Base-by-base conservation (phyloP, 2,797 vertebrate genomes). In the Bradypodion pumilum region DNA sequence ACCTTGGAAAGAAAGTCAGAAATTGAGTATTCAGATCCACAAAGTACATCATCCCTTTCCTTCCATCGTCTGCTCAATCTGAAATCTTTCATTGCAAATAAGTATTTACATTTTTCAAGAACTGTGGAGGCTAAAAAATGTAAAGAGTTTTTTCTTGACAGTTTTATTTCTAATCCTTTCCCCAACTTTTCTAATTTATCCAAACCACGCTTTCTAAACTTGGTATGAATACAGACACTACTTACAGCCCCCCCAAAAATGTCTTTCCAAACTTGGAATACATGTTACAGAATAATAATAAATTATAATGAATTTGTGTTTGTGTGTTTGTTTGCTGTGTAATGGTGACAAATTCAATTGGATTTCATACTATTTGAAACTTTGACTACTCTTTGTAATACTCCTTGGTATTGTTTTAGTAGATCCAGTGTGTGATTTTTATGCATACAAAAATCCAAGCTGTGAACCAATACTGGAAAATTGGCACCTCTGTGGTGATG, bases 371-470 rank as follows among this genome's bases (percentile, higher is more conserved):
- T 25, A 35, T 84, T 85, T 78, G 77, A 70, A 82, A 73, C 4
- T 69, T 59, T 62, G 1, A 3, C 65, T 72, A 23, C 32, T 88
- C 12, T 85, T 93, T 88, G 79, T 85, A 89, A 89, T 2, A 12
- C 60, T 74, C 83, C 62, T 89, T 75, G 10, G 73, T 59, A 40
- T 5, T 4, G 5, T 40, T 21, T 79, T 8, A 40, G 27, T 59
- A 8, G 59, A 42, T 93, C 27, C 83, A 1, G 7, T 32, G 75
- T 81, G 23, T 27, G 77, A 19, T 80, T 66, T 70, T 66, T 74
- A 25, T 74, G 46, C 66, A 46, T 68, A 56, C 12, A 6, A 56
- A 80, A 56, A 52, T 59, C 21, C 63, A 44, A 37, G 60, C 21
- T 4, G 40, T 77, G 21, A n/a, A 80, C 81, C 77, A 66, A 10